Conservation (phyloP, 1,140 invertebrate genomes). For the Probaryconus sp. region DNA sequence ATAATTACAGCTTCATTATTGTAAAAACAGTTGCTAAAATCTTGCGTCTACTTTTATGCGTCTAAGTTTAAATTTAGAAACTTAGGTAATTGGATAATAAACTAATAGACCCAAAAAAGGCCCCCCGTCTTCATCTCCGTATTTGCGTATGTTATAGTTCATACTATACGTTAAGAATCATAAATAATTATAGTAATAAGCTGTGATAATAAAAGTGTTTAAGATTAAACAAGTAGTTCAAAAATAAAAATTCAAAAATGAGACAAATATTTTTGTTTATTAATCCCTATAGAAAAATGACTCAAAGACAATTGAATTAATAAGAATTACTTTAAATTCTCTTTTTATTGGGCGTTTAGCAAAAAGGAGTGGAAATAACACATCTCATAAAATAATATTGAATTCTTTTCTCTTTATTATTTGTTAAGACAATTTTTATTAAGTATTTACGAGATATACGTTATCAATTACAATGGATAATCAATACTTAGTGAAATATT, state of each 20-base stretch:
- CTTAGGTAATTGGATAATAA: no score
- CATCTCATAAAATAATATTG: background rate
- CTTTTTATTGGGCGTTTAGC: no score
- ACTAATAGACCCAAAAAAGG: no score
- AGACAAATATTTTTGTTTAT: background rate
- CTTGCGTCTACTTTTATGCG: constrained; percentile 11
- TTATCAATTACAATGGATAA: constrained; percentile 75
- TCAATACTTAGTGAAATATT: constrained; percentile 74
- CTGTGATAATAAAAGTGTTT: constrained; percentile 73
- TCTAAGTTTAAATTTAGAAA: background rate
- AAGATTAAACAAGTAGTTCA: constrained; percentile 44
- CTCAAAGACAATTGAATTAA: no score
- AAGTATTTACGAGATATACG: constrained; percentile 74
- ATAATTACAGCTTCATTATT: no score
- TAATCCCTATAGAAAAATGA: no score
- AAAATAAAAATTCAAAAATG: constrained; percentile 19
- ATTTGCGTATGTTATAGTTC: constrained; percentile 34
- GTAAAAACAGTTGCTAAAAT: no score
- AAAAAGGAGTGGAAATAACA: no score
- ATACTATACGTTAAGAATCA: constrained; percentile 40
- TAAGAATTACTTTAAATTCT: no score
- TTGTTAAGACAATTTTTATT: constrained; percentile 72
- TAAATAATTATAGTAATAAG: constrained; percentile 69
- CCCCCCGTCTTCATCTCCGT: constrained; percentile 22
- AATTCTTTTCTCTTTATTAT: constrained; percentile 64